Base-by-base conservation (phyloP, 2,797 vertebrate genomes). In the Kryptolebias ocellatus region DNA sequence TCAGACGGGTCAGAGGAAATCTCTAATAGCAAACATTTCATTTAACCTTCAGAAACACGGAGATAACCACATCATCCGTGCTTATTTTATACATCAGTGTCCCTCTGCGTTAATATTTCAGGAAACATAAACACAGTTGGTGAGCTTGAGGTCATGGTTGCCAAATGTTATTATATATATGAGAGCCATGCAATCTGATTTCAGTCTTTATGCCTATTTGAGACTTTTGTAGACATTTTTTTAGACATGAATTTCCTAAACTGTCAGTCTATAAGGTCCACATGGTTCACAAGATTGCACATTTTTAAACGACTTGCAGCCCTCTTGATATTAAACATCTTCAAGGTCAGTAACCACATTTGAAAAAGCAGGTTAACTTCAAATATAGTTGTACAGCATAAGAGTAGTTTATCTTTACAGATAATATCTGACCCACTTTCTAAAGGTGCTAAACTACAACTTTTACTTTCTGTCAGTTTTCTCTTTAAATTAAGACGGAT, bases 301-400 rank as follows among this genome's bases (percentile, higher is more conserved):
- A 29, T 1, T 27, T 0, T 17, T 28, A 28, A 53, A 28, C n/a
- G n/a, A n/a, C 20, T 24, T 24, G 20, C 20, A 24, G 20, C 20
- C 20, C 34, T 9, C 34, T 34, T 34, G 34, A 34, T 34, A 5
- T 5, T 4, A 59, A 24, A 24, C 52, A 29, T 12, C 16, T 24
- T 46, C 27, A 49, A 4, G 27, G 5, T 42, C 5, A 17, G 34
- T 62, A 61, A n/a, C 12, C 20, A 65, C 61, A 79, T 18, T 56
- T 6, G 2, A 34, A 56, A 24, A 53, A 52, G 57, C 45, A 61
- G 47, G 8, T 34, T n/a, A 54, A 47, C 6, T 8, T 18, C 42
- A n/a, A 2, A 10, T 0, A 29, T 28, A 58, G 28, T 37, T 71
- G 12, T 61, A 47, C 2, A 55, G 51, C 18, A 24, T n/a, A n/a